Evolutionary conservation across 2,888 invertebrate genomes (phyloP), one percentile per base, ranked within the genome.

Genomic region (Brachyptera risi): DNA sequence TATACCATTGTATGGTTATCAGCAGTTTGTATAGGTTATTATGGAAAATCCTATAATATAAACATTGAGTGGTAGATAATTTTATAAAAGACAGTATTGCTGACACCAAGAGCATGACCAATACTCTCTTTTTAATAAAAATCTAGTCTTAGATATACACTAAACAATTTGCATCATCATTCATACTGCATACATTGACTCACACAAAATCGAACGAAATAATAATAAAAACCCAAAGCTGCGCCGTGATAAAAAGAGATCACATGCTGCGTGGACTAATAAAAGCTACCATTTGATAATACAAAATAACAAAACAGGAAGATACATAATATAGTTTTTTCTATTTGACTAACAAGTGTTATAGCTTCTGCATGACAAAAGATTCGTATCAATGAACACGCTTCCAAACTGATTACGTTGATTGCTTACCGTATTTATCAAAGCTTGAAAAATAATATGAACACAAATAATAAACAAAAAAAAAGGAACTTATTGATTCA

Each of bases 401-500:
- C 21, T 47, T 15, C 47, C n/a, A n/a, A n/a, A n/a, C n/a, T n/a
- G n/a, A n/a, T n/a, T 11, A 31, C 35, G 35, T 11, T 31, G 35
- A 11, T n/a, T 11, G 42, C 42, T 15, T 44, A 7, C 35, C 35
- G 35, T n/a, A 5, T 15, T 50, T 50, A 26, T 24, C 50, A 60
- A 56, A 21, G 44, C 56, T 51, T 31, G 57, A 31, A 58, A 27
- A 27, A 26, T 56, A 61, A 19, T 23, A 19, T 31, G 49, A 49
- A 56, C 57, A 40, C 31, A 49, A 58, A 27, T 44, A 59, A 31
- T 50, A 13, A 57, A 60, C 47, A 58, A 62, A 38, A 56, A 47
- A 58, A 61, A 58, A 62, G 62, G 57, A 61, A 62, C 54, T 62
- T 54, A 56, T 59, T 19, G 31, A 57, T 37, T 50, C 56, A 51